phyloP scores from a whole-genome alignment of 1,140 invertebrate species.

The Papilio polytes region DNA sequence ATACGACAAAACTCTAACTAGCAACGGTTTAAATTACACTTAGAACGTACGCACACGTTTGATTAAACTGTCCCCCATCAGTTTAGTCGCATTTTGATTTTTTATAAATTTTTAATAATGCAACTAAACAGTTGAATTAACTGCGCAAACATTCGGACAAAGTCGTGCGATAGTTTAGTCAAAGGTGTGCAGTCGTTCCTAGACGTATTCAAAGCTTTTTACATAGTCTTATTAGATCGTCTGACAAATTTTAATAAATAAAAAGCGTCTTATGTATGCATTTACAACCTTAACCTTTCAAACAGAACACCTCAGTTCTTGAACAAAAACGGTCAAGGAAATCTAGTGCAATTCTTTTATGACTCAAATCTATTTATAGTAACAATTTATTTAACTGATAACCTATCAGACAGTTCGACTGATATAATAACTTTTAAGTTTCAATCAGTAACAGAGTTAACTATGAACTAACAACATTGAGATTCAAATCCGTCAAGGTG shows the following conservation, averaged over 20 bases:
- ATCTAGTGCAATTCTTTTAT: neutral
- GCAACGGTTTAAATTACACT: too few species aligned
- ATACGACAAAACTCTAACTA: neutral
- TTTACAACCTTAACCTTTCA: neutral
- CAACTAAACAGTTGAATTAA: too few species aligned
- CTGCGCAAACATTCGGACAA: too few species aligned
- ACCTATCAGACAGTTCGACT: too few species aligned
- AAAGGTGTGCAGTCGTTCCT: too few species aligned
- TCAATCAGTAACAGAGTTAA: neutral
- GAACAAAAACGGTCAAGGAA: conserved; percentile 9
- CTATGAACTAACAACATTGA: neutral
- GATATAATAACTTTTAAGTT: neutral
- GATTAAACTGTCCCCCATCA: too few species aligned
- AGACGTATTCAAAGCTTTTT: neutral
- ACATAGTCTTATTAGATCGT: neutral
- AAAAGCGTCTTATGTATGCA: neutral
- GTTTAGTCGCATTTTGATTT: too few species aligned
- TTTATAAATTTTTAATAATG: too few species aligned
- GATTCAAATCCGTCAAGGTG: neutral
- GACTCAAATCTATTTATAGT: conserved; percentile 7
- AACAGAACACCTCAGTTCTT: neutral
- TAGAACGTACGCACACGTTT: too few species aligned
- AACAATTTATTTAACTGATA: neutral
- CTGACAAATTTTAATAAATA: too few species aligned
- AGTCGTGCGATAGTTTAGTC: too few species aligned